Evolutionary conservation across 1,140 invertebrate genomes (phyloP).

Genomic region (Melanaphis sacchari): DNA sequence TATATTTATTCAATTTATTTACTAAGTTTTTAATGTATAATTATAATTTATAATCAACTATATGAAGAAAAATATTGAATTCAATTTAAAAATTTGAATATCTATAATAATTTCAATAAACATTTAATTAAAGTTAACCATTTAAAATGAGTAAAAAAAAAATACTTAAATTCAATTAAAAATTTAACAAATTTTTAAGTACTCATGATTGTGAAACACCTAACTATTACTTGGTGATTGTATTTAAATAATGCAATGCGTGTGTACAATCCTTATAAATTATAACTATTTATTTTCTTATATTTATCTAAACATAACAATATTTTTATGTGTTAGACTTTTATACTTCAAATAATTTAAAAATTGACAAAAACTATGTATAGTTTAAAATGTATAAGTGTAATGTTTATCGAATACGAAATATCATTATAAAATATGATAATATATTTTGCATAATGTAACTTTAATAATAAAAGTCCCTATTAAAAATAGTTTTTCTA

Average conservation of each 20-base stretch:
- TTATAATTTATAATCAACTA: background rate
- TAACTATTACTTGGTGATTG: background rate
- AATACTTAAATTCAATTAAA: background rate
- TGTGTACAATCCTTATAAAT: background rate
- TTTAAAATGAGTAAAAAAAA: background rate
- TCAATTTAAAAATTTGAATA: background rate
- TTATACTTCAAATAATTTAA: background rate
- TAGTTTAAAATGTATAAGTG: background rate
- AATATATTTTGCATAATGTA: background rate
- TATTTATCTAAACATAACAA: background rate
- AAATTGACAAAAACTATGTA: background rate
- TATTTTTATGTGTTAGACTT: background rate
- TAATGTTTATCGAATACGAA: background rate
- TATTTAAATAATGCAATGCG: background rate
- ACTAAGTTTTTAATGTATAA: background rate
- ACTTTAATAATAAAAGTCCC: background rate
- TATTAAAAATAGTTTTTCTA: background rate
- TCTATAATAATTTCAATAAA: background rate
- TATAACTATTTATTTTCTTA: background rate
- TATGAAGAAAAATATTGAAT: background rate
- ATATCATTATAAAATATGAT: background rate
- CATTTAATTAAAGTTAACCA: background rate
- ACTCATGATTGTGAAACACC: no score
- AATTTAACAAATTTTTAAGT: background rate
- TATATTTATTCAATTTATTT: no score